A percentile compares a stretch with the other conserved stretches of the same genome.
Evolutionary conservation across 2,113 vertebrate species (phyloP).

Genomic region (Brienomyrus brachyistius): DNA sequence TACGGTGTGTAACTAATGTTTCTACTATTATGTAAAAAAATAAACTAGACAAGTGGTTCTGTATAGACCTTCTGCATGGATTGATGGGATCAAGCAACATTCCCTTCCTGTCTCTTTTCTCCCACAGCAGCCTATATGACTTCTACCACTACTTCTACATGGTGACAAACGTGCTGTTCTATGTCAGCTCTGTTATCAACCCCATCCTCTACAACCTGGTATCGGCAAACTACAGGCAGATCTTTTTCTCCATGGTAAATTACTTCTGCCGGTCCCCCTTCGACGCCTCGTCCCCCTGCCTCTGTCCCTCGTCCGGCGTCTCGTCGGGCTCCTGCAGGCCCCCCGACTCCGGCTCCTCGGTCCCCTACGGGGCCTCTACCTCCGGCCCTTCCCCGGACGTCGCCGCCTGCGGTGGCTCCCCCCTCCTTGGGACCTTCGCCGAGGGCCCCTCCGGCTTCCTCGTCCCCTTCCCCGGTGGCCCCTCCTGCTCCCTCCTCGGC

Average conservation of each 20-base stretch:
- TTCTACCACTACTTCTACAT: constrained; percentile 99
- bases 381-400: too few relatives aligned
- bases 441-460: too few relatives aligned
- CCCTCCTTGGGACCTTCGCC: too few relatives aligned
- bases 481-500: too few relatives aligned
- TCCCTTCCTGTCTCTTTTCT: background rate
- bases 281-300: too few relatives aligned
- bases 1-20: background rate
- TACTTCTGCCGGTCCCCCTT: constrained; percentile 72
- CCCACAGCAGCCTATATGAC: constrained; percentile 69
- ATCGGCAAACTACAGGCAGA: constrained; percentile 84
- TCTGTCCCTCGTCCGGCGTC: too few relatives aligned
- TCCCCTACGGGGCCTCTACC: too few relatives aligned
- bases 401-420: too few relatives aligned
- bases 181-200: constrained; percentile 88
- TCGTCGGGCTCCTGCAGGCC: too few relatives aligned
- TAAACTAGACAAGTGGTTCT: background rate
- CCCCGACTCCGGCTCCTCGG: too few relatives aligned
- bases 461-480: too few relatives aligned
- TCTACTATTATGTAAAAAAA: background rate
- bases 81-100: background rate
- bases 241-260: constrained; percentile 80
- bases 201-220: constrained; percentile 95
- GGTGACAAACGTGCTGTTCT: constrained; percentile 92
- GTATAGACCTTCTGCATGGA: background rate